Evolutionary conservation across 2,797 vertebrate species (phyloP).

Genomic region (Thamnophis elegans): DNA sequence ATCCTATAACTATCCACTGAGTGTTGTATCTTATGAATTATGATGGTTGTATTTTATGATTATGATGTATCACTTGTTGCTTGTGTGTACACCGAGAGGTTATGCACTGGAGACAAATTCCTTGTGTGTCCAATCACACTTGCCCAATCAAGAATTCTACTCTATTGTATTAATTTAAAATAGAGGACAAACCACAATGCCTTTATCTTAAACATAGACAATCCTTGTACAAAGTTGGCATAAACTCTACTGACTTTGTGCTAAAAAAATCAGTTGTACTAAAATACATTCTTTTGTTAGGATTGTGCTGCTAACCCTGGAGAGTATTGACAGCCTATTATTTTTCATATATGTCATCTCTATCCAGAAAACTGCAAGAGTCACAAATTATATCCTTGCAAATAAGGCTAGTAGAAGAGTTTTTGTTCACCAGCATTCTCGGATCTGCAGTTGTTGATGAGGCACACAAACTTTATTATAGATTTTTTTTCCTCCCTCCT

Average conservation of each 20-base stretch:
- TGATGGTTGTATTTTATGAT: neutral
- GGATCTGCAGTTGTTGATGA: conserved; percentile 47
- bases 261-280: conserved; percentile 59
- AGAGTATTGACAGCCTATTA: conserved; percentile 72
- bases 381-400: conserved; percentile 81
- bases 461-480: conserved; percentile 40
- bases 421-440: conserved; percentile 67
- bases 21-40: neutral
- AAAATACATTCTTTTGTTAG: conserved; percentile 65
- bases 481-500: conserved; percentile 22
- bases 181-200: conserved; percentile 9
- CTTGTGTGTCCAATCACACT: neutral
- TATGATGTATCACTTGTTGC: neutral
- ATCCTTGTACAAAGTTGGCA: conserved; percentile 41
- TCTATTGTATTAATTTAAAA: neutral
- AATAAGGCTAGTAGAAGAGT: conserved; percentile 67
- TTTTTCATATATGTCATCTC: conserved; percentile 74
- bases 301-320: conserved; percentile 61
- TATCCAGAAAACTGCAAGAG: conserved; percentile 70
- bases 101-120: neutral
- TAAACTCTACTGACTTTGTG: conserved; percentile 45
- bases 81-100: neutral
- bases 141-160: neutral
- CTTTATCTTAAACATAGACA: conserved; percentile 42
- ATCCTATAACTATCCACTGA: neutral